Conservation (phyloP, 2,113 vertebrate species). For the Crotalus helleri region DNA sequence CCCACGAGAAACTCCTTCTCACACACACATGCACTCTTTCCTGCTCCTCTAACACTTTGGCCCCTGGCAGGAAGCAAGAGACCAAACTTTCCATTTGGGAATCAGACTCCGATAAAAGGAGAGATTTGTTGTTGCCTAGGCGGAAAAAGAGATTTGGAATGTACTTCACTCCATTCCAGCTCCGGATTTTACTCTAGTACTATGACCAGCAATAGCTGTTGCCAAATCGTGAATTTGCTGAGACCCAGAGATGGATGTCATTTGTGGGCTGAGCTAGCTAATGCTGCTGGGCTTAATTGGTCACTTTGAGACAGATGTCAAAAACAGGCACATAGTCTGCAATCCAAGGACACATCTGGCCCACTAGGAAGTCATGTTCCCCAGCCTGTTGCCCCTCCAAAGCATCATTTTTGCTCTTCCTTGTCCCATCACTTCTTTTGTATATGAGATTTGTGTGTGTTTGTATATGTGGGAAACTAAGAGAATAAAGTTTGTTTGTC, state of each 20-base stretch:
- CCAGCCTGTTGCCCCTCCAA: background rate
- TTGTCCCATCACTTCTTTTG: background rate
- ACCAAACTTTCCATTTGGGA: constrained; percentile 18
- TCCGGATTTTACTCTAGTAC: background rate
- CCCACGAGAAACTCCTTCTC: constrained; percentile 22
- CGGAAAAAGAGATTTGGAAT: background rate
- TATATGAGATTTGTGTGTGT: background rate
- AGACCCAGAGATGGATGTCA: background rate
- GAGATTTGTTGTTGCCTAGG: background rate
- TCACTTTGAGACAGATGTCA: background rate
- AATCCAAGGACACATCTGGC: background rate
- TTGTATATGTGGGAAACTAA: background rate
- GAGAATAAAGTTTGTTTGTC: background rate
- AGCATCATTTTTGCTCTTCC: background rate
- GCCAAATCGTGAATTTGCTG: background rate
- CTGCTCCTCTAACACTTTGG: constrained; percentile 22
- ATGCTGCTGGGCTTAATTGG: background rate
- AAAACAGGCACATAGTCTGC: background rate
- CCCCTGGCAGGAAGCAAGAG: constrained; percentile 17
- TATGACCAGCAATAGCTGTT: background rate
- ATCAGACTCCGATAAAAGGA: background rate
- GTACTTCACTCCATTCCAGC: background rate
- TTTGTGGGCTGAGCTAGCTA: background rate
- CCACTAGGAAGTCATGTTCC: background rate
- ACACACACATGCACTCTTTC: background rate